These are phyloP conservation scores for Cryptotis parvus DNA, from an alignment of 2,113 vertebrate genomes.

Conservation along the genomic window DNA sequence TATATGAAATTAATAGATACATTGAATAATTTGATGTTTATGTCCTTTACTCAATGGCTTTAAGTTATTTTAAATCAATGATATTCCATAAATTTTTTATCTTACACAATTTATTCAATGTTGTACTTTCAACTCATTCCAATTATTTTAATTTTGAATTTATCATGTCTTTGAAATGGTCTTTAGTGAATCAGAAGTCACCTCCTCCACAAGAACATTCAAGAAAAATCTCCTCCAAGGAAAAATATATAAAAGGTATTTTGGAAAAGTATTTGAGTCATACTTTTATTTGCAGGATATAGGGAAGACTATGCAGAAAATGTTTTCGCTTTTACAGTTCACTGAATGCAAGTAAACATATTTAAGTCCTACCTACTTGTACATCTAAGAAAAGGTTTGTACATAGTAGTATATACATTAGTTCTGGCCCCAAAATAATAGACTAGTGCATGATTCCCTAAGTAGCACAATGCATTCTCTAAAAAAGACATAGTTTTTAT, in stretches of 20 bases:
- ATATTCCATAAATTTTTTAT: not conserved
- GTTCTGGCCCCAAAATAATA: too few species aligned
- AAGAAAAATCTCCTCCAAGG: not conserved
- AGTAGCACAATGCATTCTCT: too few species aligned
- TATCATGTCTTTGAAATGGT: not conserved
- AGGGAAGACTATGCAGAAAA: not conserved
- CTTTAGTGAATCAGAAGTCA: not conserved
- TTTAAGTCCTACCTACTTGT: too few species aligned
- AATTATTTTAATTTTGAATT: not conserved
- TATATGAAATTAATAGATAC: not conserved
- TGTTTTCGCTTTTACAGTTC: too few species aligned
- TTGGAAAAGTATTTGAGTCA: not conserved
- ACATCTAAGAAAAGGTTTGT: too few species aligned
- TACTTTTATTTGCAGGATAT: not conserved
- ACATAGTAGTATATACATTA: too few species aligned
- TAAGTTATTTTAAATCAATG: not conserved
- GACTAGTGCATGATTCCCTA: too few species aligned
- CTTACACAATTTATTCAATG: not conserved
- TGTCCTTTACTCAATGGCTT: not conserved
- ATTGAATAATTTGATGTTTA: not conserved
- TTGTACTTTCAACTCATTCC: not conserved
- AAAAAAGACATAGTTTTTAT: too few species aligned
- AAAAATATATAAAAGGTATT: constrained; percentile 3
- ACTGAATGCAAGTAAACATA: not conserved
- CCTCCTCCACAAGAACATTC: not conserved